Evolutionary conservation across 2,113 vertebrate species (phyloP), one percentile per base, ranked within the genome.

Genomic region (Hemiprocne comata): DNA sequence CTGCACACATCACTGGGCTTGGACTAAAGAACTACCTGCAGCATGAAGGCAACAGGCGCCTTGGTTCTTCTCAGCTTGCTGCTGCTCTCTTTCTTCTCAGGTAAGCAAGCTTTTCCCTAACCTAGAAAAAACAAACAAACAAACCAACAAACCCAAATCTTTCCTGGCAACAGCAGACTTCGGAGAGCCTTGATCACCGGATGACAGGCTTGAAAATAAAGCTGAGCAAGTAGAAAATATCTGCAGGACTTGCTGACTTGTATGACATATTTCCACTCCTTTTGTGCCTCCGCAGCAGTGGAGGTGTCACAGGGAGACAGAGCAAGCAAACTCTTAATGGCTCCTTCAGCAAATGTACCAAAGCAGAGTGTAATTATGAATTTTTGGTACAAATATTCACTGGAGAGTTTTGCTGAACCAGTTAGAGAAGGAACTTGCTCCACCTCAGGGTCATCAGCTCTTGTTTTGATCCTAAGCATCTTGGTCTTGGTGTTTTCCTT

Each of bases 61-160:
- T 77, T 97, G 82, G 95, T 97, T 92, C 93, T 98, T 80, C 95
- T 98, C 87, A 97, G 96, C 90, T 93, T 98, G 67, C 90, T 97
- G 95, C 83, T 98, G 75, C 87, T 98, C 90, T 97, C 92, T 90
- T 91, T 97, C 97, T 91, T 96, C 91, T 96, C 74, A 12, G 98
- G 98, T 98, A 96, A 98, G 98, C 97, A 72, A 94, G 76, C 62
- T 92, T 85, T 42, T 65, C 73, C 71, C 62, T 81, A 76, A 36
- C 76, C 18, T 93, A 80, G 75, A 3, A 74, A 77, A 60, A 34
- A 73, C n/a, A n/a, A n/a, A n/a, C n/a, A 58, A 40, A 26, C 40
- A 12, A 42, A 42, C 14, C 40, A 42, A 42, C 40, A 36, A 17
- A 23, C 16, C 40, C 17, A 31, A 82, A 74, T 2, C 50, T 88